These are phyloP conservation scores for Alethe castanea DNA, from an alignment of 2,113 vertebrate genomes.

Conservation along the genomic window DNA sequence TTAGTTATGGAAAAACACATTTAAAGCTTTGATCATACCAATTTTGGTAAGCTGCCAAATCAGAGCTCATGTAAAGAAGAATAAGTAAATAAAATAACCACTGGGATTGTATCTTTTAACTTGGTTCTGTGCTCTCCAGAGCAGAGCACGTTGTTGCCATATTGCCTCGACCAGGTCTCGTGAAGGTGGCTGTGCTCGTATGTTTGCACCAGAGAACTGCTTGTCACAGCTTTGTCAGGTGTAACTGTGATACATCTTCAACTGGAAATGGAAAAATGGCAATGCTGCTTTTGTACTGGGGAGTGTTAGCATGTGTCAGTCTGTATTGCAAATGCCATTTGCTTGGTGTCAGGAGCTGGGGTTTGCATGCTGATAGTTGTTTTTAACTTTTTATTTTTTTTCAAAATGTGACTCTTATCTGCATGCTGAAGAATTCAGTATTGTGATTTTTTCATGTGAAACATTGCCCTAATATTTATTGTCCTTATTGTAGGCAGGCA, in stretches of 20 bases:
- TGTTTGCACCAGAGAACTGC: background rate
- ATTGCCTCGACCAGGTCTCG: background rate
- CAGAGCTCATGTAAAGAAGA: background rate
- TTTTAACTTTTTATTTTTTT: background rate
- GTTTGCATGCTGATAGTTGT: conserved; percentile 39
- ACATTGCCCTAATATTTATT: conserved; percentile 51
- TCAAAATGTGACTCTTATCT: background rate
- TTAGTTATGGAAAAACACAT: background rate
- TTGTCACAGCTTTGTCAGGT: background rate
- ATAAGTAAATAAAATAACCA: background rate
- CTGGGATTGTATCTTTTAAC: background rate
- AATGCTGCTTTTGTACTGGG: background rate
- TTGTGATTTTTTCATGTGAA: conserved; percentile 30
- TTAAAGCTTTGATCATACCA: background rate
- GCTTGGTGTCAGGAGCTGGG: conserved; percentile 19
- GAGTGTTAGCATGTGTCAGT: conserved; percentile 24
- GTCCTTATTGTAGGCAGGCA: conserved; percentile 81
- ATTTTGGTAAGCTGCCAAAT: background rate
- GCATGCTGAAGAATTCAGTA: conserved; percentile 35
- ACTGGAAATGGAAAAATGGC: background rate
- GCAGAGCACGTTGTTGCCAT: background rate
- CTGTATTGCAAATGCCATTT: conserved; percentile 30
- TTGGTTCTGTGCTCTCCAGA: background rate
- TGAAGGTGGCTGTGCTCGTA: background rate
- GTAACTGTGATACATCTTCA: background rate